Evolutionary conservation across 1,140 invertebrate species (phyloP).

Genomic region (Anagrus nilaparvatae): DNA sequence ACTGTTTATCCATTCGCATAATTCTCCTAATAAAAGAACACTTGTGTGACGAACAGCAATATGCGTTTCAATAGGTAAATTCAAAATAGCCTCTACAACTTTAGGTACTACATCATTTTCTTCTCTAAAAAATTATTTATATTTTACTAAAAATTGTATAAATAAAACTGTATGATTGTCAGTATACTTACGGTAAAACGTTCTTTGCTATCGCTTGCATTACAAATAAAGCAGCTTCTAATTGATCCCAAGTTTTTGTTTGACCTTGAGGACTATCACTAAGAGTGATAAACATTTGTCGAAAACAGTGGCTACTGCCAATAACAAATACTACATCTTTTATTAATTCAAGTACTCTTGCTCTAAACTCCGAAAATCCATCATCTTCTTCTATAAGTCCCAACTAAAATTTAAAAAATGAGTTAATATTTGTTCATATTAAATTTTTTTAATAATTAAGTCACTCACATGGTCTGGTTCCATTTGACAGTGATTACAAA

Average conservation of each 20-base stretch:
- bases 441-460: constrained; percentile 1
- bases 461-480: constrained; percentile 74
- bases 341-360: constrained; percentile 83
- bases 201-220: constrained; percentile 95
- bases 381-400: constrained; percentile 73
- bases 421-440: constrained; percentile 6
- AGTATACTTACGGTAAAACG: constrained; percentile 77
- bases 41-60: constrained; percentile 82
- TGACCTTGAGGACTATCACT: constrained; percentile 27
- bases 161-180: too few relatives aligned
- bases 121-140: constrained; percentile 50
- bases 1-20: constrained; percentile 91
- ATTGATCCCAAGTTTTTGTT: constrained; percentile 67
- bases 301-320: constrained; percentile 82
- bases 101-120: constrained; percentile 88
- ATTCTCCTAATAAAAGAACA: constrained; percentile 79
- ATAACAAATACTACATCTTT: constrained; percentile 98
- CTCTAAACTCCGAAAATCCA: constrained; percentile 70
- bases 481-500: constrained; percentile 82
- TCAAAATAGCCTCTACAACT: constrained; percentile 83
- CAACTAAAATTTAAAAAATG: constrained; percentile 42
- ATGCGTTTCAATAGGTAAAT: constrained; percentile 74
- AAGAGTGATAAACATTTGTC: constrained; percentile 76
- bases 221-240: constrained; percentile 90
- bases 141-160: constrained; percentile 3